These are phyloP conservation scores for Atta colombica DNA, from an alignment of 1,140 invertebrate species.

Conservation along the genomic window DNA sequence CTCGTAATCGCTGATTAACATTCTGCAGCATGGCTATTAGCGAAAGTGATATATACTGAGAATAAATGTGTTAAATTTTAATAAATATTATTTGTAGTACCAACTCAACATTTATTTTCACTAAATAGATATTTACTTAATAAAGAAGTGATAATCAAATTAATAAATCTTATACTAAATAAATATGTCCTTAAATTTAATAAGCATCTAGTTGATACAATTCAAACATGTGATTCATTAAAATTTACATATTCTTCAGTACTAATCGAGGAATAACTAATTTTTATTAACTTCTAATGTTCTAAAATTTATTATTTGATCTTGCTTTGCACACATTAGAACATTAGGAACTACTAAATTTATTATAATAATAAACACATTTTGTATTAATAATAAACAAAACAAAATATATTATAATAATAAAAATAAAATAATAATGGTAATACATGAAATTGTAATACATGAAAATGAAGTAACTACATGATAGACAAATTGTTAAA, in stretches of 20 bases:
- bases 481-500: neutral
- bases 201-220: too few species aligned
- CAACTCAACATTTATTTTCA: too few species aligned
- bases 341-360: neutral
- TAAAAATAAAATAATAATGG: conserved; percentile 8
- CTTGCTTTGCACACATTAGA: neutral
- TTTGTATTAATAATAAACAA: conserved; percentile 3
- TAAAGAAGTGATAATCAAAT: too few species aligned
- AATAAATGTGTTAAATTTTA: too few species aligned
- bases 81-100: too few species aligned
- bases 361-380: neutral
- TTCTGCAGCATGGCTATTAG: conserved; percentile 29
- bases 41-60: neutral
- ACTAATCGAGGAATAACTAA: conserved; percentile 18
- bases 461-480: neutral
- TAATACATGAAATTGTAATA: neutral
- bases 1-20: conserved; percentile 46
- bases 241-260: too few species aligned
- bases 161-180: too few species aligned
- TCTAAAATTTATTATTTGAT: neutral
- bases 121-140: too few species aligned
- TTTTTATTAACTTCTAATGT: too few species aligned
- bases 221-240: too few species aligned
- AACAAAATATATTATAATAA: neutral
- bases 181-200: too few species aligned